phyloP scores from a whole-genome alignment of 2,888 invertebrate genomes.

The Eueremaeus valkanovi region DNA sequence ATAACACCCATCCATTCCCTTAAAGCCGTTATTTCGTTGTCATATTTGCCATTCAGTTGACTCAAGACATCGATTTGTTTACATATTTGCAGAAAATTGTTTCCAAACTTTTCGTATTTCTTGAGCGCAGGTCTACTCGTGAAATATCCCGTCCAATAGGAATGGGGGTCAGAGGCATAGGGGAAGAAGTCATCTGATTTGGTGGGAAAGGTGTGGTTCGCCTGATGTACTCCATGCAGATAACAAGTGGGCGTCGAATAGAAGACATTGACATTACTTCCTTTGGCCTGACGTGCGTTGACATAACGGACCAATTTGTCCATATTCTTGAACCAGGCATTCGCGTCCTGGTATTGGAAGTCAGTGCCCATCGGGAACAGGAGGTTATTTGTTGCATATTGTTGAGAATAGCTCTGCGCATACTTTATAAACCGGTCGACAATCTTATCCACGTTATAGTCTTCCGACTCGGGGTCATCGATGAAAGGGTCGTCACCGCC shows the following conservation, averaged over 20 bases:
- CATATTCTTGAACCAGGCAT: constrained; percentile 64
- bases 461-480: constrained; percentile 25
- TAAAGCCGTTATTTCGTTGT: neutral
- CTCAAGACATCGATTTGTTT: constrained; percentile 36
- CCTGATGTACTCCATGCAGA: constrained; percentile 59
- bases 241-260: constrained; percentile 60
- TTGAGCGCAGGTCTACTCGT: constrained; percentile 63
- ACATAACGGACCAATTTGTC: constrained; percentile 79
- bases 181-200: constrained; percentile 82
- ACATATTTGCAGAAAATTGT: constrained; percentile 50
- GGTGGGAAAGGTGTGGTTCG: constrained; percentile 49
- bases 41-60: neutral
- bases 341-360: constrained; percentile 56
- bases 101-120: constrained; percentile 51
- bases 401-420: neutral
- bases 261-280: constrained; percentile 59
- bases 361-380: constrained; percentile 36
- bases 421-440: neutral
- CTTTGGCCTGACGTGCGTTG: constrained; percentile 49
- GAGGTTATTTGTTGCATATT: constrained; percentile 20
- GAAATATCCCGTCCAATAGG: constrained; percentile 88
- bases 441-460: neutral
- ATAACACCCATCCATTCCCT: constrained; percentile 51
- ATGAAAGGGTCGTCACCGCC: constrained; percentile 9
- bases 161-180: constrained; percentile 75